Evolutionary conservation across 2,797 vertebrate genomes (phyloP).

Genomic region (Bufotes viridis): DNA sequence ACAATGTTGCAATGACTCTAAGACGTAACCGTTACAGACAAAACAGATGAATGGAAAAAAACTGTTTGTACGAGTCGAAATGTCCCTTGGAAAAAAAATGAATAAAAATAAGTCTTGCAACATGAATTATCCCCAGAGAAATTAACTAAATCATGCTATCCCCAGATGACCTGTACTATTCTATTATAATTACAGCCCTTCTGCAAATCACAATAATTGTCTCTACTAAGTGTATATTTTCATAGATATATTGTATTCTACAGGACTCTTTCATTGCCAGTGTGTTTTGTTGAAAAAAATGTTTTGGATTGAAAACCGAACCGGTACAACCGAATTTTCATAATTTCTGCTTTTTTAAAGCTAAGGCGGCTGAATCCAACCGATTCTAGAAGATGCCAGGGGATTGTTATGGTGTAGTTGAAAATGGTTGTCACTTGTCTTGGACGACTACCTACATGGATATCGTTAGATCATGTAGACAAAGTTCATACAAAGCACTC

Average conservation of each 20-base stretch:
- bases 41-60: background rate
- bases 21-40: background rate
- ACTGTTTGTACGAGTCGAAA: background rate
- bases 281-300: background rate
- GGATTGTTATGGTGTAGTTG: background rate
- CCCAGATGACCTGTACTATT: conserved; percentile 40
- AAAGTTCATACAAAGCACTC: no score
- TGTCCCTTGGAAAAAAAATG: conserved; percentile 1
- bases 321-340: background rate
- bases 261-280: background rate
- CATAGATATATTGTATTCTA: background rate
- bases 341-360: background rate
- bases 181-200: conserved; percentile 30
- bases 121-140: conserved; percentile 39
- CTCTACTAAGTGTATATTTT: conserved; percentile 15
- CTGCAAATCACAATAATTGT: conserved; percentile 26
- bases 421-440: no score
- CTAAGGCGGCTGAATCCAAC: background rate
- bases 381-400: background rate
- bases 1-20: background rate
- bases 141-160: conserved; percentile 23
- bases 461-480: no score
- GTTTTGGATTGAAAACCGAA: background rate
- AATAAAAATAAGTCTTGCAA: conserved; percentile 9
- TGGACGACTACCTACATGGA: no score